These are phyloP conservation scores for Euzophera pinguis DNA, from an alignment of 2,888 invertebrate species.

Conservation along the genomic window DNA sequence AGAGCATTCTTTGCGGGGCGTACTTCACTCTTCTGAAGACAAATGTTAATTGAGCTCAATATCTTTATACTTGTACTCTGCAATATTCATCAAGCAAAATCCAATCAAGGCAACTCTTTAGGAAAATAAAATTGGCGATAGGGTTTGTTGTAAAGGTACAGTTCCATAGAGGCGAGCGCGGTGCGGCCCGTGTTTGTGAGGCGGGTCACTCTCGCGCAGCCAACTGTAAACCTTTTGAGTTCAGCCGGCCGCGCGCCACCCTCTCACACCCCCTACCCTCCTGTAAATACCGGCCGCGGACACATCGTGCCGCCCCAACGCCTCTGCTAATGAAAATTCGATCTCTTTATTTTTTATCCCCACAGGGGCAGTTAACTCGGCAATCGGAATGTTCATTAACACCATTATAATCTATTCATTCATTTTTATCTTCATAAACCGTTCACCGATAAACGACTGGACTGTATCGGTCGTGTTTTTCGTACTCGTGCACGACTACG, in stretches of 20 bases:
- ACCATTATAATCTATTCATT: slow-evolving; percentile 18
- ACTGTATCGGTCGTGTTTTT: slow-evolving; percentile 1
- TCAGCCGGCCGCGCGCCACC: slow-evolving; percentile 61
- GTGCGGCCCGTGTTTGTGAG: slow-evolving; percentile 68
- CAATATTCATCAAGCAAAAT: slow-evolving; percentile 8
- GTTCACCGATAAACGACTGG: slow-evolving; percentile 6
- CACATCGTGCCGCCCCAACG: slow-evolving; percentile 72
- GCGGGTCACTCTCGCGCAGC: slow-evolving; percentile 78
- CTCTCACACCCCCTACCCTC: slow-evolving; percentile 30
- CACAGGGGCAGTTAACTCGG: slow-evolving; percentile 44
- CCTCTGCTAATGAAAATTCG: slow-evolving; percentile 76
- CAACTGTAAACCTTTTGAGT: slow-evolving; percentile 77
- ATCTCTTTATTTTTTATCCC: slow-evolving; percentile 63
- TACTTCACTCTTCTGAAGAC: background rate
- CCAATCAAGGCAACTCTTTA: slow-evolving; percentile 12
- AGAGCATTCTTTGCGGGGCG: too few relatives aligned
- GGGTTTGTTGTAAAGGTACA: slow-evolving; percentile 32
- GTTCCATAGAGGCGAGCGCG: slow-evolving; percentile 58
- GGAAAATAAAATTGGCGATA: slow-evolving; percentile 33
- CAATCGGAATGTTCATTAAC: slow-evolving; percentile 44
- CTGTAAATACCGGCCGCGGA: slow-evolving; percentile 62
- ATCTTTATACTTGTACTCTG: background rate
- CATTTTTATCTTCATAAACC: slow-evolving; percentile 6
- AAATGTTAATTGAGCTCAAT: background rate
- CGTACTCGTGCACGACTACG: background rate